Base-by-base conservation (phyloP, 2,888 invertebrate genomes). In the Sialis fuliginosa region DNA sequence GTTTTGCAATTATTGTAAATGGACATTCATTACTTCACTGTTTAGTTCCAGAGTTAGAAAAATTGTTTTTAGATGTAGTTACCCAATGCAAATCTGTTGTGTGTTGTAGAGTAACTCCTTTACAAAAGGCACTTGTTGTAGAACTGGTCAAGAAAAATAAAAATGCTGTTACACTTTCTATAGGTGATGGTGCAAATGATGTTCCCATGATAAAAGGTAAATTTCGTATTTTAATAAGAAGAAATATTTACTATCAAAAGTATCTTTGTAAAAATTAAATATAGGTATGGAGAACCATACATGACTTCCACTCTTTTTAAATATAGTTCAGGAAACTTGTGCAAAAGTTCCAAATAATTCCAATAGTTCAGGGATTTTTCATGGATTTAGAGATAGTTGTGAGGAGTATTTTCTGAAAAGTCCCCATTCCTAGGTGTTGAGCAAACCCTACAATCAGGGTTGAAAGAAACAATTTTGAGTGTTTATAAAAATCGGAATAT, bases 131-230 rank as follows among this genome's bases (percentile, higher is more conserved):
- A 6, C 78, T 95, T 70, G 97, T 98, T 8, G 97, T 98, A 37
- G 96, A 97, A 65, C 70, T 98, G 54, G 90, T 98, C 50, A 98
- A 97, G 69, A 85, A 90, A 63, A 85, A 82, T 65, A 87, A 91
- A 64, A 85, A 91, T 63, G 95, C 95, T 0, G 93, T 98, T 50
- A 98, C 98, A 39, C 68, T 98, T 52, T 93, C 97, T 13, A 95
- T 98, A 52, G 98, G 98, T 1, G 98, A 98, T 67, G 98, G 98
- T 9, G 98, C 98, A 52, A 98, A 98, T 62, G 98, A 98, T 66
- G 96, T 98, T 42, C 95, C 95, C 48, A 98, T 98, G 98, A 98
- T 98, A 54, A 97, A 97, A 78, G 89, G 87, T 87, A 61, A 59
- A 53, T 51, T 35, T 9, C 2, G n/a, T 3, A n/a, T 35, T 35